Base-by-base conservation (phyloP, 2,113 vertebrate genomes). In the Lophotis ruficrista region DNA sequence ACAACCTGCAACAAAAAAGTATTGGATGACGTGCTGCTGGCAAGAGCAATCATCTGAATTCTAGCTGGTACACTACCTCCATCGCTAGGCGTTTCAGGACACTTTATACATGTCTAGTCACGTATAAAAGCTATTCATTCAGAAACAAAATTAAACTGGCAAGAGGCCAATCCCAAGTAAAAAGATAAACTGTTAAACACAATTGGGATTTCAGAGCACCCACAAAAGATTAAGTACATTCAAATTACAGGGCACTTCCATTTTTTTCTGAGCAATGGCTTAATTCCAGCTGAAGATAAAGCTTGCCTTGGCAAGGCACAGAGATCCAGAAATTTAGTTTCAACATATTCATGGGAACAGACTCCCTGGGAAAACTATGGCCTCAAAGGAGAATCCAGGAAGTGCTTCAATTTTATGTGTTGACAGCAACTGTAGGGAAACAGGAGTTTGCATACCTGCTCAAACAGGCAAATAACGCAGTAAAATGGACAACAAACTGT, bases 1-100 rank as follows among this genome's bases (percentile, higher is more conserved):
- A 99, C 98, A 85, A 99, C 98, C 99, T 99, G 96, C 71, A 97
- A 84, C 37, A 94, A 90, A 98, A 19, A 96, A 96, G 35, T 10
- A 87, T 12, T 71, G 62, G 35, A 28, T 57, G 53, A 92, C 19
- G 50, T 12, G 15, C 48, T 86, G 77, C 69, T 78, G 77, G 75
- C 70, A 80, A 92, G 31, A 68, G 61, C 28, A 54, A 62, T 1
- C 33, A 18, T 10, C 35, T 41, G 27, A 88, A 62, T 45, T 47
- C 95, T 28, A 38, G 6, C 68, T 75, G 38, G 16, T 11, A 15
- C 7, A 4, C 3, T 2, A 56, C 72, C 82, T 60, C 45, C 31
- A 45, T 3, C 77, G 75, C 73, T 72, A 87, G 45, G 37, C 43
- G 41, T 47, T 65, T 85, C 70, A 89, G 72, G 86, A 64, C 7